These are phyloP conservation scores for Caenorhabditis sp. DNA, from an alignment of 2,888 invertebrate genomes.

Conservation along the genomic window DNA sequence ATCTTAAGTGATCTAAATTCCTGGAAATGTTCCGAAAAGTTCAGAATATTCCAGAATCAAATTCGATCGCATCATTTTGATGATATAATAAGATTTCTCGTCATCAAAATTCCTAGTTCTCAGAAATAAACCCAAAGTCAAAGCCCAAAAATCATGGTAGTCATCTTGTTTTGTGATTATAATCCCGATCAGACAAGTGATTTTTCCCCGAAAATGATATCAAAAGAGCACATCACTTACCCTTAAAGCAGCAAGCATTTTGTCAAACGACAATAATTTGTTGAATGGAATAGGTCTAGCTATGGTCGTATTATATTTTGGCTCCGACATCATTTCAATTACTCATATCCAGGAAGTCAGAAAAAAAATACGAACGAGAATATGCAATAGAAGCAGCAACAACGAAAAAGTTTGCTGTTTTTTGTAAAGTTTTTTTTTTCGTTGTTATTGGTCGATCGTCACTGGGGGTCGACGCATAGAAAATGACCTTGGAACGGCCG, in stretches of 20 bases:
- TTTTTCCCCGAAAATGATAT: not conserved
- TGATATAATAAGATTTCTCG: no score
- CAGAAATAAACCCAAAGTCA: no score
- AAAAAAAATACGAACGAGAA: not conserved
- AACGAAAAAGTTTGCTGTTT: constrained; percentile 24
- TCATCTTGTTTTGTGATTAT: no score
- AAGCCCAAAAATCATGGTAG: no score
- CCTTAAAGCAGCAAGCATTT: constrained; percentile 37
- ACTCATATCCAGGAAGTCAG: not conserved
- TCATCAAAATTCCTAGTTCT: no score
- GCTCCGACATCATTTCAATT: constrained; percentile 18
- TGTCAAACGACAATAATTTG: constrained; percentile 36
- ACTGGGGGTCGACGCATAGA: constrained; percentile 35
- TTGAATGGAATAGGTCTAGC: constrained; percentile 3
- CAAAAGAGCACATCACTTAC: constrained; percentile 11
- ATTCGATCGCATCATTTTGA: no score
- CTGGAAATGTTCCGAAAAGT: no score
- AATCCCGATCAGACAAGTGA: no score
- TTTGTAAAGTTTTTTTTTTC: constrained; percentile 6
- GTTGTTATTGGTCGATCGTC: not conserved
- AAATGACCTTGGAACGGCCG: constrained; percentile 41
- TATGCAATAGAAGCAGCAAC: constrained; percentile 7
- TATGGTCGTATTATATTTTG: constrained; percentile 5
- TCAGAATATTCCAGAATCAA: no score
- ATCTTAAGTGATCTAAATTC: no score